Percentiles rank a stretch among this genome's conserved stretches.
Conservation (phyloP, 1,140 invertebrate genomes). For the Periplaneta americana region DNA sequence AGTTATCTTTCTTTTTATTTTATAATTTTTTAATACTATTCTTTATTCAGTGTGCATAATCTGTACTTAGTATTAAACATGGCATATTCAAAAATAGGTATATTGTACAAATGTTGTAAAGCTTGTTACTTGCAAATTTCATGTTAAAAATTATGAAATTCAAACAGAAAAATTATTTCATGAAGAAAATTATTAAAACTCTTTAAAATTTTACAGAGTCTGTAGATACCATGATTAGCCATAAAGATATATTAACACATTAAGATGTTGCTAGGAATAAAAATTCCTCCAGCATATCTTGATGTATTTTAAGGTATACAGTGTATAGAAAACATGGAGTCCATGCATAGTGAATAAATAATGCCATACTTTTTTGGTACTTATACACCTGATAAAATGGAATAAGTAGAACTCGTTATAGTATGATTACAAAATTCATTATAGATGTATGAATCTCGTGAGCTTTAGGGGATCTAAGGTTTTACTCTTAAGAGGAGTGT, state of each 20-base stretch:
- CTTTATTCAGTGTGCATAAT: not conserved
- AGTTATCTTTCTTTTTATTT: not conserved
- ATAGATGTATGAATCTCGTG: not conserved
- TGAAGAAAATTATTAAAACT: not conserved
- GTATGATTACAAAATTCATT: not conserved
- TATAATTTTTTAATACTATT: not conserved
- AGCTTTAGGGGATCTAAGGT: not conserved
- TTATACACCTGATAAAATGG: not conserved
- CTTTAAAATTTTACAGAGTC: not conserved
- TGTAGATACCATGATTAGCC: not conserved
- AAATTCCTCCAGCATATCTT: not conserved
- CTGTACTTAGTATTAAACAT: not conserved
- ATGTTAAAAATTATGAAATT: not conserved
- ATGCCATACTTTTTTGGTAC: not conserved
- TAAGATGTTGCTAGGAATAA: not conserved
- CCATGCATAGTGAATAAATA: not conserved
- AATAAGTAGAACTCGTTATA: not conserved
- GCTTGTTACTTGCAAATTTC: not conserved
- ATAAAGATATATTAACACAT: not conserved
- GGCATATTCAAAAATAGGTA: not conserved
- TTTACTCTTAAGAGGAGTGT: not conserved
- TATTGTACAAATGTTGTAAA: not conserved
- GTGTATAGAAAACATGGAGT: not conserved
- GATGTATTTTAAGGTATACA: not conserved
- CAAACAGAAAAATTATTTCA: not conserved